Conservation (phyloP, 2,113 vertebrate genomes). For the Crotalus horridus region DNA sequence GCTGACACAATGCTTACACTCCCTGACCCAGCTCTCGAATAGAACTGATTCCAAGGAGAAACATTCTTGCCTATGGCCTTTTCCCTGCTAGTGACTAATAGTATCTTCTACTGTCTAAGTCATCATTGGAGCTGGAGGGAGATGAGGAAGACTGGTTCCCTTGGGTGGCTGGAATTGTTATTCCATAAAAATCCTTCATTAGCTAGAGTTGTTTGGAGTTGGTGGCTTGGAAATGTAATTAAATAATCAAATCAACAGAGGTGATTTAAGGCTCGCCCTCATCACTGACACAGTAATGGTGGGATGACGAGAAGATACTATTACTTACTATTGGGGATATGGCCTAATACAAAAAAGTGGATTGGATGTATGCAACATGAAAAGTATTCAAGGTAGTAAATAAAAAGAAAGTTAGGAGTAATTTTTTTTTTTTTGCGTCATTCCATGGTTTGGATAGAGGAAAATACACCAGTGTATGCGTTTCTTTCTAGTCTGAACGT, state of each 20-base stretch:
- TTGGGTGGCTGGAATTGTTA: neutral
- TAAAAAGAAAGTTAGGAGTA: neutral
- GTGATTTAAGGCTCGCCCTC: neutral
- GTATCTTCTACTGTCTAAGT: neutral
- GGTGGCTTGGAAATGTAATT: neutral
- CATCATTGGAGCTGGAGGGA: neutral
- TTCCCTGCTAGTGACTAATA: neutral
- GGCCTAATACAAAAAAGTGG: neutral
- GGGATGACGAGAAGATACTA: neutral
- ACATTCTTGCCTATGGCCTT: neutral
- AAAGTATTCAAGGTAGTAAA: neutral
- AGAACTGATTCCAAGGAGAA: neutral
- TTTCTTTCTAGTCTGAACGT: neutral
- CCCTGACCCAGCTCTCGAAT: neutral
- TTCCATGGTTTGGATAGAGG: neutral
- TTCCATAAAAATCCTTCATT: neutral
- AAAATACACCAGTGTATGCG: neutral
- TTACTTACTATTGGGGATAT: neutral
- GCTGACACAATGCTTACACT: neutral
- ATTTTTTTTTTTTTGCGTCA: no score
- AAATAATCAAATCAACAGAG: neutral
- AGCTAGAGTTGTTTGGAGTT: neutral
- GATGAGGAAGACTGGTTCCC: neutral
- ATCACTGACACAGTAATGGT: neutral
- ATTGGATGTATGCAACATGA: neutral